phyloP scores from a whole-genome alignment of 2,888 invertebrate species.

The Caenorhabditis sp. region DNA sequence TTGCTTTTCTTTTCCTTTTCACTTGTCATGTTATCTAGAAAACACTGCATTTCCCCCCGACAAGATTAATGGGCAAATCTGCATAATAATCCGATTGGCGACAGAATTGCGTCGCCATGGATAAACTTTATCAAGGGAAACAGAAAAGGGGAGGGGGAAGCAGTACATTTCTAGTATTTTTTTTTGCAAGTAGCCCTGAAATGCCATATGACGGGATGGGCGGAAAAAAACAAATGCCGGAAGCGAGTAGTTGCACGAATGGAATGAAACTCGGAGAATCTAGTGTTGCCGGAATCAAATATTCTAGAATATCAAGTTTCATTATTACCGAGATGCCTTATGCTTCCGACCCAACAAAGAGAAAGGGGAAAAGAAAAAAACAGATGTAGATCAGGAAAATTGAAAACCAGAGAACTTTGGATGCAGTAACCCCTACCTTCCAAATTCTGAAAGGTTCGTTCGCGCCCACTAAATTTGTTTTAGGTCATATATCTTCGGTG shows the following conservation, averaged over 20 bases:
- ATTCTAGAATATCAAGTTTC: slow-evolving; percentile 47
- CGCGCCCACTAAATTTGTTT: too few relatives aligned
- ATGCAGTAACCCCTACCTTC: too few relatives aligned
- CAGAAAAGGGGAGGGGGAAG: slow-evolving; percentile 28
- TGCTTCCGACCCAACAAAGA: too few relatives aligned
- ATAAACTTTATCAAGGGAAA: slow-evolving; percentile 23
- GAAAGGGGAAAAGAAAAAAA: slow-evolving; percentile 3
- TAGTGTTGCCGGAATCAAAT: slow-evolving; percentile 44
- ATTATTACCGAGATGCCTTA: slow-evolving; percentile 32
- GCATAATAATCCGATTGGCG: slow-evolving; percentile 45
- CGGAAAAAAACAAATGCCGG: neutral
- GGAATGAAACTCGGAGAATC: slow-evolving; percentile 12
- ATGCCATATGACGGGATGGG: neutral
- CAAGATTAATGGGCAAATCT: slow-evolving; percentile 41
- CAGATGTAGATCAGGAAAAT: slow-evolving; percentile 18
- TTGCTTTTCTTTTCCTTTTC: neutral
- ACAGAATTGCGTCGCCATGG: too few relatives aligned
- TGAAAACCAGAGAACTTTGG: slow-evolving; percentile 20
- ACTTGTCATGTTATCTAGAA: neutral
- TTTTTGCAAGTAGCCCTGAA: slow-evolving; percentile 1
- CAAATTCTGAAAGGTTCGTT: too few relatives aligned
- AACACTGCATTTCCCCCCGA: neutral
- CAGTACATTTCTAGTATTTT: too few relatives aligned
- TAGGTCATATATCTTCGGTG: too few relatives aligned
- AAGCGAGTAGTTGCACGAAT: slow-evolving; percentile 5